Conservation (phyloP, 1,140 invertebrate species). For the Samia ricini region DNA sequence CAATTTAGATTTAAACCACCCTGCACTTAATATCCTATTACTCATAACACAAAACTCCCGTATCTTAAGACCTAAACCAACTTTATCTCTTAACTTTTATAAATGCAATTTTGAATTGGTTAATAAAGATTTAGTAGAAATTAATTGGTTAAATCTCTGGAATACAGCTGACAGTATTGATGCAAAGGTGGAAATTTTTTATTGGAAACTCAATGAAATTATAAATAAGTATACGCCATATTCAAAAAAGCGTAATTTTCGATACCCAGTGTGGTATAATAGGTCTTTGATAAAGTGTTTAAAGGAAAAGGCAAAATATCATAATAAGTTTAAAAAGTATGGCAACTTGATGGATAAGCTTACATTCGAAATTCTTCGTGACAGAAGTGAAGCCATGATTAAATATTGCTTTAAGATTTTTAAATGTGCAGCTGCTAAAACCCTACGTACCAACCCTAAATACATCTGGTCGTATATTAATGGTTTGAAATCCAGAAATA, state of each 20-base stretch:
- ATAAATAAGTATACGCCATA: too few species aligned
- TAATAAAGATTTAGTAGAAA: neutral
- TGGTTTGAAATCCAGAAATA: too few species aligned
- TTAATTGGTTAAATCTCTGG: neutral
- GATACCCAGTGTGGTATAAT: slow-evolving; percentile 5
- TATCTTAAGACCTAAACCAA: neutral
- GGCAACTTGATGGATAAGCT: slow-evolving; percentile 6
- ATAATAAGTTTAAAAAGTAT: slow-evolving; percentile 4
- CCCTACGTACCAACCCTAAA: neutral
- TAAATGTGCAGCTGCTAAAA: neutral
- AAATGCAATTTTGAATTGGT: neutral
- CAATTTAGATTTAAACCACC: neutral
- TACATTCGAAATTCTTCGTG: neutral
- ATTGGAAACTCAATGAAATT: slow-evolving; percentile 1
- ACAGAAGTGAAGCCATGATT: neutral
- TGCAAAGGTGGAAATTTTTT: slow-evolving; percentile 2
- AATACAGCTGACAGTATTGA: neutral
- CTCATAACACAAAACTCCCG: neutral
- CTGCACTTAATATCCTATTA: neutral
- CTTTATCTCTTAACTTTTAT: neutral
- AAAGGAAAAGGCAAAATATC: slow-evolving; percentile 1
- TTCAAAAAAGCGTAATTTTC: neutral
- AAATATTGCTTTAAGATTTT: too few species aligned
- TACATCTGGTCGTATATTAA: too few species aligned
- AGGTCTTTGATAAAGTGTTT: neutral